Evolutionary conservation across 2,113 vertebrate genomes (phyloP).

Genomic region (Epinephelus lanceolatus): DNA sequence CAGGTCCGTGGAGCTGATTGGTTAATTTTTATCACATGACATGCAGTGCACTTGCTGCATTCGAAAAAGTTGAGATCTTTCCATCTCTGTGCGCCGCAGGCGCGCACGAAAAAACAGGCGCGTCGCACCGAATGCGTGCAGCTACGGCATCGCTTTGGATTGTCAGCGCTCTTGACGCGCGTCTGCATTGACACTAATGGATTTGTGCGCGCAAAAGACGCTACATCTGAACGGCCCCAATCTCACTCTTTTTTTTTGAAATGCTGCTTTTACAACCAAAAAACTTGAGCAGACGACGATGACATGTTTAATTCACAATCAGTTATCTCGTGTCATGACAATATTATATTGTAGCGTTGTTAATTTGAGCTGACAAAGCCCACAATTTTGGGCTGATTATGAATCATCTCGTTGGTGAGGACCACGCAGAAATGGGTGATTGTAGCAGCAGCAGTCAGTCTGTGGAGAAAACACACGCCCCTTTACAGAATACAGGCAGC

Average conservation of each 20-base stretch:
- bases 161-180: no score
- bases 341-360: slow-evolving; percentile 37
- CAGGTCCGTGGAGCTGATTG: no score
- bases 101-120: no score
- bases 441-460: slow-evolving; percentile 39
- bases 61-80: no score
- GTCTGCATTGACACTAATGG: no score
- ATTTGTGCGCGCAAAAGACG: no score
- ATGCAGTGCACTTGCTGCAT: no score
- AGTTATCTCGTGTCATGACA: slow-evolving; percentile 19
- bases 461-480: slow-evolving; percentile 41
- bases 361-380: slow-evolving; percentile 40
- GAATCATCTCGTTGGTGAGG: slow-evolving; percentile 35
- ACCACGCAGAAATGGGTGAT: slow-evolving; percentile 30
- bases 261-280: background rate
- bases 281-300: background rate
- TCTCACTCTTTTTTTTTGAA: background rate
- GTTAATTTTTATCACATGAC: no score
- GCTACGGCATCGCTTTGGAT: no score
- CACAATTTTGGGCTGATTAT: slow-evolving; percentile 18
- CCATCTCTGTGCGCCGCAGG: no score
- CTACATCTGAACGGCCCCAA: no score
- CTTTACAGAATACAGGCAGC: slow-evolving; percentile 41
- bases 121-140: no score
- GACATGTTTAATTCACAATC: slow-evolving; percentile 14